Percentiles rank a stretch among this genome's conserved stretches.
Conservation (phyloP, 1,140 invertebrate genomes). For the Macrostomum lignano region DNA sequence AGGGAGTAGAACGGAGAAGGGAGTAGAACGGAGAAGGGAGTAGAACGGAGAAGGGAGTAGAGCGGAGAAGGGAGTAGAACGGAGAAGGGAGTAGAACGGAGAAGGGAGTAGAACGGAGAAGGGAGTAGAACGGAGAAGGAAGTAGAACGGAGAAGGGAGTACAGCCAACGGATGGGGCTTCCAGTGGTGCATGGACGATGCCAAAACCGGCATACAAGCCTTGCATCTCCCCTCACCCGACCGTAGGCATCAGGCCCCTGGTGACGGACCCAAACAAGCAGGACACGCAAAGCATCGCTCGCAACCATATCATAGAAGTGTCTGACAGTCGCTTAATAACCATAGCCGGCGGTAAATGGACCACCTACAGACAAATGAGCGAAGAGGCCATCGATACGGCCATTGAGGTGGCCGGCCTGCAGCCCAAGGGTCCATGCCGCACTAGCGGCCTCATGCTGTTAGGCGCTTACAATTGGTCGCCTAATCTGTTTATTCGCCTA, state of each 20-base stretch:
- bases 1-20: no score
- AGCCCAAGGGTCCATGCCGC: slow-evolving; percentile 25
- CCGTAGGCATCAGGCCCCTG: slow-evolving; percentile 74
- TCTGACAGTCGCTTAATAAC: slow-evolving; percentile 56
- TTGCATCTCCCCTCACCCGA: no score
- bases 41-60: no score
- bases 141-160: no score
- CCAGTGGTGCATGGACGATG: no score
- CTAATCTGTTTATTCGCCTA: slow-evolving; percentile 81
- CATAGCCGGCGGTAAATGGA: slow-evolving; percentile 95
- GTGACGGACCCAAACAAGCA: slow-evolving; percentile 77
- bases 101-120: no score
- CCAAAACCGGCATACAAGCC: no score
- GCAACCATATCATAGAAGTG: slow-evolving; percentile 93
- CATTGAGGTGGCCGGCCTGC: slow-evolving; percentile 22
- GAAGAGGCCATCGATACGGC: slow-evolving; percentile 70
- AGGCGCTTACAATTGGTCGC: slow-evolving; percentile 77
- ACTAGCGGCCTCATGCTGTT: slow-evolving; percentile 62
- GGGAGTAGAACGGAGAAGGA: no score
- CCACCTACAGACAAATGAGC: slow-evolving; percentile 57
- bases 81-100: no score
- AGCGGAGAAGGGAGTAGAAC: no score
- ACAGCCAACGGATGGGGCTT: no score
- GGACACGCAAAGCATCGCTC: slow-evolving; percentile 78
- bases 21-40: no score